Evolutionary conservation across 1,140 invertebrate species (phyloP), one percentile per base, ranked within the genome.

Genomic region (Cotesia chilonis): DNA sequence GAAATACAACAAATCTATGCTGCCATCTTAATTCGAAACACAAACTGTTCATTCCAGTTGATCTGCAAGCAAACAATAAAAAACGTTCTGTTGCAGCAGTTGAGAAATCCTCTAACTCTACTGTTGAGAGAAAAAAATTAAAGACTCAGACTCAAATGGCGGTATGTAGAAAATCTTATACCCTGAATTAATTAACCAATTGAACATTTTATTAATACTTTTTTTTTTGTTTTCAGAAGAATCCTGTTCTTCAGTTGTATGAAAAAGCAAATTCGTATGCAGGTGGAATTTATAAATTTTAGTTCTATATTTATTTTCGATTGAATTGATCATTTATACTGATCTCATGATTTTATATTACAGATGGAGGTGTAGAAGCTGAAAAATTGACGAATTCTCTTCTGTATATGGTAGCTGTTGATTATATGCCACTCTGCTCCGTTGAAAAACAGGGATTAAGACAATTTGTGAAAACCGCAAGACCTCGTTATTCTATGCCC

Each of bases 391-490:
- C 75, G 7, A 74, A 80, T 74, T 65, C 74, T 54, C 75, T 83
- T 65, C 72, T 82, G 28, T 81, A 68, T 67, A 83, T 82, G 81
- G 81, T 83, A 55, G 71, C 76, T 20, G 79, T 79, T 72, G 79
- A 83, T 68, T 76, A 80, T 10, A 59, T 75, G 64, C 79, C 77
- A 35, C 72, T 82, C 28, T 74, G 75, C n/a, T 77, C 76, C 7
- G 80, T 81, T 12, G 78, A 82, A 77, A 81, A 81, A 73, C 76
- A 77, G 72, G 80, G 78, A 20, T 83, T 81, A 65, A 67, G 68
- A 74, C 66, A 64, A 41, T 75, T 82, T 55, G 76, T 82, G 72
- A 80, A 79, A 77, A 72, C 68, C 47, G 67, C 69, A 55, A 54
- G 38, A 35, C 79, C 80, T 41, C 67, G 76, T 60, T 84, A 82